Conservation (phyloP, 2,797 vertebrate species). For the Simalia tracyae region DNA sequence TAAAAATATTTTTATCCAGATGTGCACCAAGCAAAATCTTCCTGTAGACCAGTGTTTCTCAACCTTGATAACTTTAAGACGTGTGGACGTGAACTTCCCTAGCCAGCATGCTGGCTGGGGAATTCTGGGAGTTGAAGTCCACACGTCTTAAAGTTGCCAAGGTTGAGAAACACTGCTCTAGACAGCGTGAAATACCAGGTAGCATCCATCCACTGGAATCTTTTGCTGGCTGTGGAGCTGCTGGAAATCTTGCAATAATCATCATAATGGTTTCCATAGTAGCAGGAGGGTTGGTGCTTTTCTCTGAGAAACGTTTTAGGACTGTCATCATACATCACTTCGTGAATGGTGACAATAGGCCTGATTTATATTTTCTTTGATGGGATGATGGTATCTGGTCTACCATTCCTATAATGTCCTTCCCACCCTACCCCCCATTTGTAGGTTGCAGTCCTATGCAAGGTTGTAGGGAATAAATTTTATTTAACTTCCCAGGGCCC, state of each 20-base stretch:
- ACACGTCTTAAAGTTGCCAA: too few relatives aligned
- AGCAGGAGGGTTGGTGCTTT: slow-evolving; percentile 58
- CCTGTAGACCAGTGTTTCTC: slow-evolving; percentile 65
- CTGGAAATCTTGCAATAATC: slow-evolving; percentile 73
- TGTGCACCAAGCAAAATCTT: slow-evolving; percentile 78
- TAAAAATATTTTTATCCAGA: slow-evolving; percentile 64
- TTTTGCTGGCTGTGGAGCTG: slow-evolving; percentile 73
- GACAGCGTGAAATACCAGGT: slow-evolving; percentile 75
- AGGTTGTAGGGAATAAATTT: background rate
- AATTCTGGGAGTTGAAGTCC: too few relatives aligned
- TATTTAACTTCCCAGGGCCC: background rate
- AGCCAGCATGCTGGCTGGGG: too few relatives aligned
- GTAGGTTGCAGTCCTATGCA: background rate
- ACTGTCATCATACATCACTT: background rate
- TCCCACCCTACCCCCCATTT: background rate
- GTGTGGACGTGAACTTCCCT: too few relatives aligned
- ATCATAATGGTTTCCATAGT: slow-evolving; percentile 70
- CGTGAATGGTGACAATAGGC: background rate
- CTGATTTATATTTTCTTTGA: background rate
- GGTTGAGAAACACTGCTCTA: too few relatives aligned
- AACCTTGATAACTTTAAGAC: too few relatives aligned
- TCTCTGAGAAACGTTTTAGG: background rate
- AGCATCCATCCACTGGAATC: slow-evolving; percentile 71
- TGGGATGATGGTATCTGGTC: background rate
- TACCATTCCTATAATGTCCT: background rate